phyloP scores from a whole-genome alignment of 2,888 invertebrate species.

The Trachelus stipa region DNA sequence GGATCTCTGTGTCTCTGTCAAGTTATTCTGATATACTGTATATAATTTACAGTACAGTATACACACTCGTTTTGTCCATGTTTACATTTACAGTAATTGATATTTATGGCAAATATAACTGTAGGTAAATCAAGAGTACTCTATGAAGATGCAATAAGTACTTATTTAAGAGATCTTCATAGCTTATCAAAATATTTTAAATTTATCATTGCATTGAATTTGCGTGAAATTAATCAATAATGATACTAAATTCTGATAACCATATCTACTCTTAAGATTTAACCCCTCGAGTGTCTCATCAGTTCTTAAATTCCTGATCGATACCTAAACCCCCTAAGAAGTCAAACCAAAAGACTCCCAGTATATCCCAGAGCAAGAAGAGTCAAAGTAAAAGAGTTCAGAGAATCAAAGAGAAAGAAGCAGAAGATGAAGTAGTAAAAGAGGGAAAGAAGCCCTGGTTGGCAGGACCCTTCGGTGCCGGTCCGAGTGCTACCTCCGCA shows the following conservation, averaged over 20 bases:
- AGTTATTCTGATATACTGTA: not conserved
- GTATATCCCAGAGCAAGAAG: slow-evolving; percentile 14
- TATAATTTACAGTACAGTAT: not conserved
- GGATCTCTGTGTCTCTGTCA: not conserved
- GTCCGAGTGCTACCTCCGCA: slow-evolving; percentile 32
- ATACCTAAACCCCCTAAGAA: not conserved
- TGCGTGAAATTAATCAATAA: too few relatives aligned
- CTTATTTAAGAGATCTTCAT: not conserved
- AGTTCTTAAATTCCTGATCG: not conserved
- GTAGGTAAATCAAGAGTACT: not conserved
- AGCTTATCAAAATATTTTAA: too few relatives aligned
- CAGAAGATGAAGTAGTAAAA: not conserved
- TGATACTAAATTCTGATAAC: too few relatives aligned
- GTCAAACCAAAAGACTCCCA: slow-evolving; percentile 1
- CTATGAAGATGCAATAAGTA: not conserved
- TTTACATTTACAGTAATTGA: not conserved
- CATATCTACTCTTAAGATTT: not conserved
- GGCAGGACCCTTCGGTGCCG: slow-evolving; percentile 4
- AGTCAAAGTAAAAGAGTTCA: not conserved
- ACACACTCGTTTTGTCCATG: not conserved
- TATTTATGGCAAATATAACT: not conserved
- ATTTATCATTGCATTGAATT: too few relatives aligned
- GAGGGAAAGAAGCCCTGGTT: not conserved
- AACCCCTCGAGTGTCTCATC: not conserved
- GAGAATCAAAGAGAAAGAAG: not conserved